Percentiles rank a stretch among this genome's conserved stretches.
Evolutionary conservation across 2,797 vertebrate genomes (phyloP).

Genomic region (Pygocentrus nattereri): DNA sequence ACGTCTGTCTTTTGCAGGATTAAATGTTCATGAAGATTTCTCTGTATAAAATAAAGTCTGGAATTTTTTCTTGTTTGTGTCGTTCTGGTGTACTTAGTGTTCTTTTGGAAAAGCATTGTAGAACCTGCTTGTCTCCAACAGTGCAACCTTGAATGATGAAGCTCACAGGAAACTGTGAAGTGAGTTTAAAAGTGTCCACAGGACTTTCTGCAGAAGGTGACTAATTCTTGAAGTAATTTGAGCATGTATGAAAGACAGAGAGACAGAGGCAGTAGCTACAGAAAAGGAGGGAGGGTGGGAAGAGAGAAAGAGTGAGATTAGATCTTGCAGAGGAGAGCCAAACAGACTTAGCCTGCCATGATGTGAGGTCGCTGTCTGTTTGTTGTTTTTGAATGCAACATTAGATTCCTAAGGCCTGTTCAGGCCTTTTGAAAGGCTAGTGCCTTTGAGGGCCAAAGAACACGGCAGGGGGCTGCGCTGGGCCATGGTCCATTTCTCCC

Average conservation of each 20-base stretch:
- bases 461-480: conserved; percentile 21
- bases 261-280: neutral
- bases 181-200: neutral
- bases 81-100: conserved; percentile 10
- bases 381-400: conserved; percentile 64
- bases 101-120: neutral
- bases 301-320: conserved; percentile 35
- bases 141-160: conserved; percentile 47
- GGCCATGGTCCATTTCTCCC: conserved; percentile 42
- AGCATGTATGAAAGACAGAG: conserved; percentile 21
- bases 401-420: conserved; percentile 45
- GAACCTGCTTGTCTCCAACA: conserved; percentile 16
- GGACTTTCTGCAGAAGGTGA: conserved; percentile 25
- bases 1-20: conserved; percentile 61
- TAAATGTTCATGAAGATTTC: conserved; percentile 57
- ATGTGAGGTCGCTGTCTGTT: conserved; percentile 53
- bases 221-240: conserved; percentile 44
- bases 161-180: conserved; percentile 31
- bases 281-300: conserved; percentile 17
- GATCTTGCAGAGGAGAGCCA: conserved; percentile 40
- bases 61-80: conserved; percentile 37
- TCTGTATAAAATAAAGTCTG: conserved; percentile 62
- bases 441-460: conserved; percentile 28
- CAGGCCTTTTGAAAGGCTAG: conserved; percentile 34
- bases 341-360: conserved; percentile 39